Evolutionary conservation across 2,888 invertebrate species (phyloP).

Genomic region (Caenorhabditis auriculariae): DNA sequence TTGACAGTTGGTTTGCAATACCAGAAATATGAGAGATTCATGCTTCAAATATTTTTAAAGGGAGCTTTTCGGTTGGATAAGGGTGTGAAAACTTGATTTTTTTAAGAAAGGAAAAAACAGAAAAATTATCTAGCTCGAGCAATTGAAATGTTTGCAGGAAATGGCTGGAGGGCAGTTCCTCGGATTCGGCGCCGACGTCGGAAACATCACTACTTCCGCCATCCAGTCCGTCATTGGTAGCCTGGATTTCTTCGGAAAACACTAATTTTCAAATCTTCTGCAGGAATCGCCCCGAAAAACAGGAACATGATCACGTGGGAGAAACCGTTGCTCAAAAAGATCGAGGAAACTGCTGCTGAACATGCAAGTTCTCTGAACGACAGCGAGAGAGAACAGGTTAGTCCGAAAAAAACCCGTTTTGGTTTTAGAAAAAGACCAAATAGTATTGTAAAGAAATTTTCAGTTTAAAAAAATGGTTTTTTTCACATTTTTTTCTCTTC

Average conservation of each 20-base stretch:
- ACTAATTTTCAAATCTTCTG: constrained; percentile 3
- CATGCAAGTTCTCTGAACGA: constrained; percentile 61
- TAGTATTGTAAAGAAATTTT: too few relatives aligned
- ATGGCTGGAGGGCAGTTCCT: constrained; percentile 62
- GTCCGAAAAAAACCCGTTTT: constrained; percentile 1
- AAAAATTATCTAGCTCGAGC: neutral
- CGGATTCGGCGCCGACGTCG: constrained; percentile 61
- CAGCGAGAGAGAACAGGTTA: constrained; percentile 59
- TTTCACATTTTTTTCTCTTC: too few relatives aligned
- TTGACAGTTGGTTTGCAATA: too few relatives aligned
- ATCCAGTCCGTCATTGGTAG: constrained; percentile 60
- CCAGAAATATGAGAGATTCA: too few relatives aligned
- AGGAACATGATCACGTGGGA: constrained; percentile 63
- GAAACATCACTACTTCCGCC: constrained; percentile 61
- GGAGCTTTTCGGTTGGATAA: neutral
- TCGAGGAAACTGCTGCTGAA: constrained; percentile 62
- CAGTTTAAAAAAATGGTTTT: too few relatives aligned
- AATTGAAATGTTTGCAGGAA: constrained; percentile 52
- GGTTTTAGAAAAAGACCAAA: too few relatives aligned
- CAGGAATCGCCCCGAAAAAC: constrained; percentile 59
- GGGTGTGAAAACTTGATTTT: neutral
- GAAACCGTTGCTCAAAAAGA: constrained; percentile 60
- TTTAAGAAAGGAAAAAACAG: neutral
- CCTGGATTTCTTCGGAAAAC: neutral
- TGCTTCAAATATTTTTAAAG: too few relatives aligned